Conservation (phyloP, 2,113 vertebrate species). For the Grammomys dolichurus region DNA sequence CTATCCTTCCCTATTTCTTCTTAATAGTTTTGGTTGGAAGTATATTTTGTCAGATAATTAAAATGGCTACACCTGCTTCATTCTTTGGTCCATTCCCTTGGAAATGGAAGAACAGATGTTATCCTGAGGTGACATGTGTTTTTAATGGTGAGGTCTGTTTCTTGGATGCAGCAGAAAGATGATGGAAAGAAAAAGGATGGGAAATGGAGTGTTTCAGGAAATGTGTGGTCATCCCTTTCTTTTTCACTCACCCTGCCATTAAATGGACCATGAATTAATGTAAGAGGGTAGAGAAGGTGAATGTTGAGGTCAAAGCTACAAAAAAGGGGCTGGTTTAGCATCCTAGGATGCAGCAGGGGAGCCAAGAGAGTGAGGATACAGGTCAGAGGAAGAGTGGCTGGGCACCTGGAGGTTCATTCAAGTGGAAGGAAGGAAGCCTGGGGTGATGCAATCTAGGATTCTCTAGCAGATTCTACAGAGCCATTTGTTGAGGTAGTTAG, state of each 20-base stretch:
- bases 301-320: background rate
- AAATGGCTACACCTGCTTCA: background rate
- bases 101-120: background rate
- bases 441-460: background rate
- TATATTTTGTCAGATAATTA: background rate
- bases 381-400: rapidly evolving
- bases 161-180: background rate
- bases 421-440: background rate
- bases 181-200: background rate
- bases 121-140: background rate
- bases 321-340: background rate
- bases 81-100: background rate
- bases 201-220: background rate
- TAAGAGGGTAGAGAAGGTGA: background rate
- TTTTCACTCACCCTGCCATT: background rate
- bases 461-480: background rate
- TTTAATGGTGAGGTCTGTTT: background rate
- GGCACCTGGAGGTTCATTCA: background rate
- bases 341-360: background rate
- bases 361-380: rapidly evolving
- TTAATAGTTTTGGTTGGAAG: background rate
- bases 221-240: background rate
- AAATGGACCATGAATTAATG: background rate
- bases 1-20: background rate
- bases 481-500: background rate